phyloP scores from a whole-genome alignment of 2,888 invertebrate species.

The Andrena hattorfiana region DNA sequence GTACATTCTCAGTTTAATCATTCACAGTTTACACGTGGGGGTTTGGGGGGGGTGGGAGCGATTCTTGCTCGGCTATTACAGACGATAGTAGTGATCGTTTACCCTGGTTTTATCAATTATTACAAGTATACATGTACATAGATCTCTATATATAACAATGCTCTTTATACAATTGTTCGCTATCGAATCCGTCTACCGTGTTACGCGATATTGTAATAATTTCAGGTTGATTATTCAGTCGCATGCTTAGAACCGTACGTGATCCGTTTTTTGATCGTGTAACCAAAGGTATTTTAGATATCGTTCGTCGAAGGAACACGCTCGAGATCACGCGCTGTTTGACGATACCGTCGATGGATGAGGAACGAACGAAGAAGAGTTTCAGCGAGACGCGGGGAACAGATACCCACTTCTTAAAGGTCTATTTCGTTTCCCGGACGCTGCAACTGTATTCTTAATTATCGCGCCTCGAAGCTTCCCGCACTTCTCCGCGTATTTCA shows the following conservation, averaged over 20 bases:
- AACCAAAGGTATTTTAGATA: constrained; percentile 19
- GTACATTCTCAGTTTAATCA: constrained; percentile 50
- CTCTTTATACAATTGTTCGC: constrained; percentile 60
- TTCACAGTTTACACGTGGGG: not conserved
- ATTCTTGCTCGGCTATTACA: constrained; percentile 50
- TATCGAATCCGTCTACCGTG: constrained; percentile 44
- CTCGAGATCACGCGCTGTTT: not conserved
- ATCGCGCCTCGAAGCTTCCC: constrained; percentile 14
- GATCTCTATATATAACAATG: constrained; percentile 55
- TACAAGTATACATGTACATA: constrained; percentile 58
- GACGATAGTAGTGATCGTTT: constrained; percentile 60
- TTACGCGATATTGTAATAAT: constrained; percentile 67
- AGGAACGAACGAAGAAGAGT: not conserved
- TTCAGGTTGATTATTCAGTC: constrained; percentile 79
- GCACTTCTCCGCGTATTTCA: constrained; percentile 1
- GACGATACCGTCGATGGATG: not conserved
- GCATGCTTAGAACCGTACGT: constrained; percentile 67
- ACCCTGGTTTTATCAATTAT: constrained; percentile 78
- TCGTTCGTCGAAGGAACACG: not conserved
- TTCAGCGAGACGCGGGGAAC: not conserved
- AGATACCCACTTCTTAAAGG: not conserved
- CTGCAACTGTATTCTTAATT: constrained; percentile 14
- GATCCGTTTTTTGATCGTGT: constrained; percentile 32
- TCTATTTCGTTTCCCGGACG: not conserved
- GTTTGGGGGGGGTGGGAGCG: constrained; percentile 16